Conservation (phyloP, 2,113 vertebrate species). For the Micronycteris hirsuta region DNA sequence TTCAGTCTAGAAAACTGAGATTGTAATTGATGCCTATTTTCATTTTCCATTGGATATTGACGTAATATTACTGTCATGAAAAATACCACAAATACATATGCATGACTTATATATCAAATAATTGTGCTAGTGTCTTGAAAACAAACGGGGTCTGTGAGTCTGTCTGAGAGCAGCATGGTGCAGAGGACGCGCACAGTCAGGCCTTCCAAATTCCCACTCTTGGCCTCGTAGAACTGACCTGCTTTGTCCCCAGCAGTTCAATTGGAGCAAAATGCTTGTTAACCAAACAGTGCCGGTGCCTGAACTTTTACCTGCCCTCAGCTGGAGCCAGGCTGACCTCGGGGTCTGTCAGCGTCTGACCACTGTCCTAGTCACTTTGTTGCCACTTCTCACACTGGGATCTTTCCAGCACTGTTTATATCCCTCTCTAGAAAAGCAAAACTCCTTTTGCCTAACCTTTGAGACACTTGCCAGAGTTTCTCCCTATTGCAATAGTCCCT, state of each 20-base stretch:
- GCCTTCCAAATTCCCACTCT: background rate
- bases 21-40: constrained; percentile 52
- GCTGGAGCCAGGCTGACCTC: background rate
- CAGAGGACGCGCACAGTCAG: background rate
- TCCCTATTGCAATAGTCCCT: background rate
- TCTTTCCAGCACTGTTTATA: background rate
- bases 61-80: constrained; percentile 33
- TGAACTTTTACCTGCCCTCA: background rate
- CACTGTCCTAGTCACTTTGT: background rate
- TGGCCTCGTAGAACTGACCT: background rate
- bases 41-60: constrained; percentile 33
- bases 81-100: constrained; percentile 29
- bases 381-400: background rate
- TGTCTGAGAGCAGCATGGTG: background rate
- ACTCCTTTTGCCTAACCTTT: background rate
- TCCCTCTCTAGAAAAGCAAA: background rate
- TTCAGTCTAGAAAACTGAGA: constrained; percentile 38
- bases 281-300: background rate
- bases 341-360: background rate
- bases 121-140: background rate
- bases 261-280: background rate
- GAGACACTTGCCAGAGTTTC: background rate
- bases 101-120: background rate
- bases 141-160: background rate
- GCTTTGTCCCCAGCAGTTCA: background rate